Percentiles rank a stretch among this genome's conserved stretches.
phyloP scores from a whole-genome alignment of 2,113 vertebrate genomes.

The Nothocercus julius region DNA sequence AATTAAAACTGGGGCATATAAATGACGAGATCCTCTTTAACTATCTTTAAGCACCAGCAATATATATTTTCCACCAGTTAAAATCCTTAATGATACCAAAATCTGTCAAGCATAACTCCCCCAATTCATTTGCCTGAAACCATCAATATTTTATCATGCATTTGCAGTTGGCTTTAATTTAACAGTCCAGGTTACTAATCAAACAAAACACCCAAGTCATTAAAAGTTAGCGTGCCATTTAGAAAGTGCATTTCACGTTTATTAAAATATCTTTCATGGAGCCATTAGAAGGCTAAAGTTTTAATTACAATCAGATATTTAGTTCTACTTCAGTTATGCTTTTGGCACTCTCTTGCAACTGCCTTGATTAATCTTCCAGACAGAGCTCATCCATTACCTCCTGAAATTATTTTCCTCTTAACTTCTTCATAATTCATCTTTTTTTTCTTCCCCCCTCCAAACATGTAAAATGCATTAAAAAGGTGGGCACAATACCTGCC shows the following conservation, averaged over 20 bases:
- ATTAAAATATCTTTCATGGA: slow-evolving; percentile 88
- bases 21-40: slow-evolving; percentile 83
- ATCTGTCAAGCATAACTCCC: slow-evolving; percentile 85
- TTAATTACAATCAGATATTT: slow-evolving; percentile 90
- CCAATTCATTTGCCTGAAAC: slow-evolving; percentile 86
- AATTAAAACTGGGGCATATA: slow-evolving; percentile 84
- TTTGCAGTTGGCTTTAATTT: slow-evolving; percentile 89
- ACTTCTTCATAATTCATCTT: slow-evolving; percentile 82
- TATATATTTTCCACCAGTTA: slow-evolving; percentile 87
- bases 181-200: slow-evolving; percentile 89
- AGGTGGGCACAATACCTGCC: slow-evolving; percentile 75
- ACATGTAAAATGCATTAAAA: slow-evolving; percentile 77
- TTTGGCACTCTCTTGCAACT: slow-evolving; percentile 77
- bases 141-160: slow-evolving; percentile 87
- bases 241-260: slow-evolving; percentile 88
- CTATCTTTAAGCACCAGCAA: slow-evolving; percentile 87
- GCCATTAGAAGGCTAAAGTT: slow-evolving; percentile 87
- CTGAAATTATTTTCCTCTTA: slow-evolving; percentile 86
- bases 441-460: slow-evolving; percentile 71
- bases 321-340: slow-evolving; percentile 83
- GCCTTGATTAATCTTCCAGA: slow-evolving; percentile 85
- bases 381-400: slow-evolving; percentile 84
- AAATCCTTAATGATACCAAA: slow-evolving; percentile 88
- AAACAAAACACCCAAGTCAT: slow-evolving; percentile 89
- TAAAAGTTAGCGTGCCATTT: slow-evolving; percentile 88